These are phyloP conservation scores for Eledone cirrhosa DNA, from an alignment of 2,888 invertebrate genomes.

Conservation along the genomic window DNA sequence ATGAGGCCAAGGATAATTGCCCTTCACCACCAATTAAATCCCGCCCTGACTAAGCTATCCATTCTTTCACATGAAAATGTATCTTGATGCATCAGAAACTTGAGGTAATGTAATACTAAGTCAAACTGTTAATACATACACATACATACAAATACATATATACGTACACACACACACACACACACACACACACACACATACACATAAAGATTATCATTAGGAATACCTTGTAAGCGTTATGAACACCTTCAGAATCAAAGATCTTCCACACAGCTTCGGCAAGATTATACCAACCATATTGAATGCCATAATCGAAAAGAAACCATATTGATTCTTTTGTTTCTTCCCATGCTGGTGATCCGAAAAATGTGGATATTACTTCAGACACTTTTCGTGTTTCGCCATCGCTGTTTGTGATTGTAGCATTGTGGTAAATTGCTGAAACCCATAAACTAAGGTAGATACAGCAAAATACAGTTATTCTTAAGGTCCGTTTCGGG, in stretches of 20 bases:
- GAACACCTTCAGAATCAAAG: slow-evolving; percentile 89
- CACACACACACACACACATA: no score
- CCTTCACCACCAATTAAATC: no score
- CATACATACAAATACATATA: no score
- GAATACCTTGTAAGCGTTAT: slow-evolving; percentile 74
- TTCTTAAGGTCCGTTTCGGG: slow-evolving; percentile 70
- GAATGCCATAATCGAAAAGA: slow-evolving; percentile 80
- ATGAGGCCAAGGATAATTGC: no score
- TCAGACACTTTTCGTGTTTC: slow-evolving; percentile 82
- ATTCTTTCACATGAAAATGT: no score
- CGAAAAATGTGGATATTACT: slow-evolving; percentile 87
- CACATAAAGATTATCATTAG: background rate
- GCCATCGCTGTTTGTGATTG: slow-evolving; percentile 74
- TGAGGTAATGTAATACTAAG: no score
- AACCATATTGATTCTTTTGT: slow-evolving; percentile 73
- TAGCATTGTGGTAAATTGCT: slow-evolving; percentile 81
- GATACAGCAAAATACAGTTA: slow-evolving; percentile 74
- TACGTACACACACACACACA: no score
- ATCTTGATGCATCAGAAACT: no score
- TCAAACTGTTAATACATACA: no score
- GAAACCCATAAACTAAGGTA: slow-evolving; percentile 81
- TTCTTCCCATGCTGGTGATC: slow-evolving; percentile 79
- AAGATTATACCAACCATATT: slow-evolving; percentile 87
- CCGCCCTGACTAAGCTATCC: no score
- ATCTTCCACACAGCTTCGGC: slow-evolving; percentile 87